These are phyloP conservation scores for Pollenia griseotomentosa DNA, from an alignment of 2,888 invertebrate genomes.

Conservation along the genomic window DNA sequence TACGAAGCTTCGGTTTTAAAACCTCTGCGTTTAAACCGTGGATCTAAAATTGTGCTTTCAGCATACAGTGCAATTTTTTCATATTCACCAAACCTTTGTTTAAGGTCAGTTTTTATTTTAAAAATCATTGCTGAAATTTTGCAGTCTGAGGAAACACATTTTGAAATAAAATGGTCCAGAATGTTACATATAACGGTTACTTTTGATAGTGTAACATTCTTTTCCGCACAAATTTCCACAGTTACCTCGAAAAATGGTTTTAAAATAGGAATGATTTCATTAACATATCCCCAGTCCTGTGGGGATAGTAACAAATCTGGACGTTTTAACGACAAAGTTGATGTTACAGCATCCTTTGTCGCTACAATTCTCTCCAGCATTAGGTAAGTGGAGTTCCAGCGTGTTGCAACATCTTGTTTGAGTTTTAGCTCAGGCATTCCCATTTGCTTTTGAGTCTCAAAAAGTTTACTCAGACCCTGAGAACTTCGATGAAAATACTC, in stretches of 20 bases:
- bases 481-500: too few relatives aligned
- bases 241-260: constrained; percentile 32
- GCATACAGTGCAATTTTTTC: not conserved
- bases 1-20: constrained; percentile 4
- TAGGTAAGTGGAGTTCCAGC: constrained; percentile 1
- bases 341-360: not conserved
- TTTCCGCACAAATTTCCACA: constrained; percentile 7
- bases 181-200: constrained; percentile 4
- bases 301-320: constrained; percentile 10
- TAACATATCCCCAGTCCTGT: constrained; percentile 13
- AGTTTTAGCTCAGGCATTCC: constrained; percentile 15
- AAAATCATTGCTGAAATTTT: constrained; percentile 2
- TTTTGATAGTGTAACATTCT: constrained; percentile 27
- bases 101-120: constrained; percentile 12
- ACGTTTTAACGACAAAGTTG: not conserved
- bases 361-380: constrained; percentile 29
- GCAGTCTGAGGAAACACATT: constrained; percentile 1
- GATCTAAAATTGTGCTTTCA: constrained; percentile 34
- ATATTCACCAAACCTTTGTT: not conserved
- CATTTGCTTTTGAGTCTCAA: not conserved
- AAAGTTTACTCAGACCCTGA: too few relatives aligned
- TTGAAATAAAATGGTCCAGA: constrained; percentile 17
- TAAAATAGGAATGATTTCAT: constrained; percentile 16
- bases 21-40: constrained; percentile 15
- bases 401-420: constrained; percentile 10